Conservation (phyloP, 1,140 invertebrate species). For the Planococcus citri region DNA sequence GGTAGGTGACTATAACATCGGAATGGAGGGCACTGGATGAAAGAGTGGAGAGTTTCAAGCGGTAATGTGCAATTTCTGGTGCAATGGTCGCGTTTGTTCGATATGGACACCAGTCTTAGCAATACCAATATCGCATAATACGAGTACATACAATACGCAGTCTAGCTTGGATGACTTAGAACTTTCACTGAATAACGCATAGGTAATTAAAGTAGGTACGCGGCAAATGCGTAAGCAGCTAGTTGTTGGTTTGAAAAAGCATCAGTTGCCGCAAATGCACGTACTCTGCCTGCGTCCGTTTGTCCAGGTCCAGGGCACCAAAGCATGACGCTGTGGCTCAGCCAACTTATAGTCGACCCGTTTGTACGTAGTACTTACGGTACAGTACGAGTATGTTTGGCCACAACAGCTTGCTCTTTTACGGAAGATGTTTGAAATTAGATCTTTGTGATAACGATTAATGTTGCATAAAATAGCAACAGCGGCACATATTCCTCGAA, state of each 20-base stretch:
- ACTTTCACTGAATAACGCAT: neutral
- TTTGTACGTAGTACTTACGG: too few relatives aligned
- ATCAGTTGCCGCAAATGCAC: neutral
- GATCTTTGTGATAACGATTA: neutral
- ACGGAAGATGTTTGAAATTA: constrained; percentile 11
- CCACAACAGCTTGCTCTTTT: constrained; percentile 12
- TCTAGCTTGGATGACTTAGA: neutral
- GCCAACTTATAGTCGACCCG: constrained; percentile 5
- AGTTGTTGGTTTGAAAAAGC: neutral
- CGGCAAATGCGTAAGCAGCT: neutral
- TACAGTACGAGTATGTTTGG: too few relatives aligned
- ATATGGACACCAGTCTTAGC: too few relatives aligned
- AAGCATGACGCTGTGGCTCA: neutral
- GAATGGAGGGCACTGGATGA: too few relatives aligned
- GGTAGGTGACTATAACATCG: too few relatives aligned
- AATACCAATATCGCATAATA: neutral
- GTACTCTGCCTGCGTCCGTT: neutral
- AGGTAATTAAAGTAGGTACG: neutral
- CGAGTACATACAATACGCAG: neutral
- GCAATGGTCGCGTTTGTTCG: too few relatives aligned
- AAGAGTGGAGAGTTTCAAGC: too few relatives aligned
- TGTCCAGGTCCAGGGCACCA: neutral
- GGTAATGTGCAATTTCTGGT: too few relatives aligned
- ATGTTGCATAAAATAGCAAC: constrained; percentile 3
- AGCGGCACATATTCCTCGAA: neutral